phyloP scores from a whole-genome alignment of 2,797 vertebrate genomes.

The Melopsittacus undulatus region DNA sequence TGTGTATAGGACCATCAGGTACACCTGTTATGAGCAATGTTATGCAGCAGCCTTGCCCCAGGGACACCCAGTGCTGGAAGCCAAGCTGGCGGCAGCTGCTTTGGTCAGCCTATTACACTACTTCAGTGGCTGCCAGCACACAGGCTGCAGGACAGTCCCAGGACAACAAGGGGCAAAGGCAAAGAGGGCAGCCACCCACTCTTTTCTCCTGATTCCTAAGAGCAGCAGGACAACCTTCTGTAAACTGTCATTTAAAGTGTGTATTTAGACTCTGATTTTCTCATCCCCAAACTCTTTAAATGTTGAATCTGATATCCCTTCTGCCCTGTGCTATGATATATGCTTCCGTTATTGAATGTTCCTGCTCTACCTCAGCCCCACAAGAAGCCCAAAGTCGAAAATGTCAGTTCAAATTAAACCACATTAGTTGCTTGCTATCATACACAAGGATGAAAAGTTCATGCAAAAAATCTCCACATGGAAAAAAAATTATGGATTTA shows the following conservation, averaged over 20 bases:
- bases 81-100: background rate
- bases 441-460: background rate
- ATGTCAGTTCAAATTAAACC: background rate
- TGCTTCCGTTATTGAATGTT: background rate
- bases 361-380: background rate
- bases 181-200: background rate
- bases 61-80: background rate
- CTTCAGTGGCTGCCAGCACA: background rate
- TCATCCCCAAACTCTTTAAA: background rate
- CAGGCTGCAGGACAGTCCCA: background rate
- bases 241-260: background rate
- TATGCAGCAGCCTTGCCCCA: background rate
- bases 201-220: background rate
- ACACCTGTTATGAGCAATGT: rapidly evolving
- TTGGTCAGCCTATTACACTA: background rate
- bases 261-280: background rate
- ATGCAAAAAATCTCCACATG: background rate
- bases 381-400: background rate
- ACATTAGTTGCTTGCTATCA: background rate
- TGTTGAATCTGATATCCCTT: background rate
- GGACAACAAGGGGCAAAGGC: background rate
- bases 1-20: background rate
- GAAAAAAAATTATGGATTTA: background rate
- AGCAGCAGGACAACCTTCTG: background rate
- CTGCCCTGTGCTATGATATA: background rate